Base-by-base conservation (phyloP, 2,113 vertebrate species). In the Lagopus leucura region DNA sequence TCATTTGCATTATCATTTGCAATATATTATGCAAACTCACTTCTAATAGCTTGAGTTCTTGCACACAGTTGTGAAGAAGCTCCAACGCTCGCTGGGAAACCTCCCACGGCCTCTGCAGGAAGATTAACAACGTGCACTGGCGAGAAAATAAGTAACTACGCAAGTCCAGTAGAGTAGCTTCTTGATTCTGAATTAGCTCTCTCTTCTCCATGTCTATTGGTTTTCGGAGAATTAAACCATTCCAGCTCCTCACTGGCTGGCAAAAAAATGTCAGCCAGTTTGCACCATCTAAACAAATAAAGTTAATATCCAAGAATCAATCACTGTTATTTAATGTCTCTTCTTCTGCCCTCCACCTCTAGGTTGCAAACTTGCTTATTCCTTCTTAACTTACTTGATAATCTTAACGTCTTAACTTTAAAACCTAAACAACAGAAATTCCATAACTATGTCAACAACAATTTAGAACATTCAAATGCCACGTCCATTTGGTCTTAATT, bases 191-290 rank as follows among this genome's bases (percentile, higher is more conserved):
- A 66, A 99, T 99, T 82, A 98, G 90, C 18, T 99, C 99, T 28
- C 99, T 97, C 95, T 99, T 99, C 97, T 99, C 99, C 99, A 99
- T 99, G 91, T 99, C 99, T 65, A 99, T 99, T 20, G 99, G 99
- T 32, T 99, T 98, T 48, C 99, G 98, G 16, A 99, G 98, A 58
- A 99, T 94, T 94, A 99, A 91, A 34, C 99, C 99, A 8, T 98
- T 99, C 99, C 99, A 99, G 98, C 98, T 99, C 79, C 97, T 97
- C 95, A 99, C 99, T 8, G 99, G 99, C 93, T 99, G 98, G 93
- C 99, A 99, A 97, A 99, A 99, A 25, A 99, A 99, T 1, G 98
- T 98, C 91, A 99, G 97, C 99, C 99, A 99, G 97, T 99, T 99
- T 19, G 99, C 99, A 30, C 98, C 99, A 93, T 99, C 99, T 99